Evolutionary conservation across 2,797 vertebrate species (phyloP).

Genomic region (Lutjanus campechanus): DNA sequence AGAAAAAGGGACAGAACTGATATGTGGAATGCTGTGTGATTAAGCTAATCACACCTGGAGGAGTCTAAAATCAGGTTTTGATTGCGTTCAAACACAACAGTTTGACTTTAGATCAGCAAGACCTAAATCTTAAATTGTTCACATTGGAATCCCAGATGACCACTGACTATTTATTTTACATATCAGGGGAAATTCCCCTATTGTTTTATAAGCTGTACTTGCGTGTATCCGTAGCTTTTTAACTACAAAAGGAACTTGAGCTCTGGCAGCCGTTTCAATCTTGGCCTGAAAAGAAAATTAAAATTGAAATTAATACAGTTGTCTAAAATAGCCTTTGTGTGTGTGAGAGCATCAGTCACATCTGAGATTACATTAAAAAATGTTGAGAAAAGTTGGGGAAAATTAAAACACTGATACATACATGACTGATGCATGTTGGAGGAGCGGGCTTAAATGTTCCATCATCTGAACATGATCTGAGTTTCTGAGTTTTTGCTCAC

Average conservation of each 20-base stretch:
- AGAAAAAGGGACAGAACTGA: too few relatives aligned
- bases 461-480: conserved; percentile 8
- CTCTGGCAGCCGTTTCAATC: not conserved
- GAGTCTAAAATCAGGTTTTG: too few relatives aligned
- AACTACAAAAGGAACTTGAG: not conserved
- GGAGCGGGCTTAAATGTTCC: conserved; percentile 21
- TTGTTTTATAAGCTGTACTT: not conserved
- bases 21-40: too few relatives aligned
- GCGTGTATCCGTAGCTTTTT: not conserved
- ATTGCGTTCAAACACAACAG: not conserved
- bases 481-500: not conserved
- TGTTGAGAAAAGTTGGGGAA: not conserved
- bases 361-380: not conserved
- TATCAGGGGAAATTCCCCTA: not conserved
- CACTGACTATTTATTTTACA: not conserved
- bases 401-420: conserved; percentile 5
- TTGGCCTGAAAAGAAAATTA: not conserved
- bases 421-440: conserved; percentile 62
- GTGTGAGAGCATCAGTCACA: not conserved
- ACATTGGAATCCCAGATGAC: not conserved
- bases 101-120: not conserved
- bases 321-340: not conserved
- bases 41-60: too few relatives aligned
- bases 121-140: not conserved
- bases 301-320: not conserved